Conservation (phyloP, 2,888 invertebrate genomes). For the Sthenelais limicola region DNA sequence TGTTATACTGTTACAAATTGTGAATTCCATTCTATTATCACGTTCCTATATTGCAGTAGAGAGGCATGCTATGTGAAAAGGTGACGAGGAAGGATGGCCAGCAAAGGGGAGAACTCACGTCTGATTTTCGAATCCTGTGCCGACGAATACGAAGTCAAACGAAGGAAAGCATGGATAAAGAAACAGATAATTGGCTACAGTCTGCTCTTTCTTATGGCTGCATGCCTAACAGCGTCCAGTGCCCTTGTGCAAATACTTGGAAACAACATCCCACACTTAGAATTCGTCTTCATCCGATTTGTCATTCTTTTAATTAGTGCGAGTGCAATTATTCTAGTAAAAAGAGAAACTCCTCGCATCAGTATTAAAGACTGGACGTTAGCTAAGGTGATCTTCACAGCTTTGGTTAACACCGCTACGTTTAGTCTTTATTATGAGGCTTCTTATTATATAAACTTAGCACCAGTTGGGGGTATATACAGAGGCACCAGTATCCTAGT, state of each 20-base stretch:
- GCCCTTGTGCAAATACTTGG: constrained; percentile 11
- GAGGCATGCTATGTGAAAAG: too few species aligned
- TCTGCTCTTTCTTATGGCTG: constrained; percentile 12
- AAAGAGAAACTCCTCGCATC: background rate
- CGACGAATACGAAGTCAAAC: too few species aligned
- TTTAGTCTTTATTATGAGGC: constrained; percentile 19
- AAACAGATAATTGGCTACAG: constrained; percentile 2
- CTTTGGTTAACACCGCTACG: constrained; percentile 19
- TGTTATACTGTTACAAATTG: too few species aligned
- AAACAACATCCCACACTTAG: constrained; percentile 23
- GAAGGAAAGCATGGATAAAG: too few species aligned
- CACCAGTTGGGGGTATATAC: constrained; percentile 8
- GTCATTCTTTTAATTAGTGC: background rate
- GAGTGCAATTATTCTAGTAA: background rate
- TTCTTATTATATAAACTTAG: constrained; percentile 12
- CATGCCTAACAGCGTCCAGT: constrained; percentile 18
- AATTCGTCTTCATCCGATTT: constrained; percentile 14
- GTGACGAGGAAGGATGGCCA: too few species aligned
- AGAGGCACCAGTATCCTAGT: constrained; percentile 14
- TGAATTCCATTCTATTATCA: too few species aligned
- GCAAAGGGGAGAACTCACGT: too few species aligned
- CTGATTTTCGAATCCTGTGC: too few species aligned
- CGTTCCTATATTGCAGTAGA: too few species aligned
- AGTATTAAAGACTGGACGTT: background rate
- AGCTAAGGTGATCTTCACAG: background rate